A percentile compares a stretch with the other conserved stretches of the same genome.
phyloP scores from a whole-genome alignment of 2,797 vertebrate genomes.

The Tragelaphus eurycerus region DNA sequence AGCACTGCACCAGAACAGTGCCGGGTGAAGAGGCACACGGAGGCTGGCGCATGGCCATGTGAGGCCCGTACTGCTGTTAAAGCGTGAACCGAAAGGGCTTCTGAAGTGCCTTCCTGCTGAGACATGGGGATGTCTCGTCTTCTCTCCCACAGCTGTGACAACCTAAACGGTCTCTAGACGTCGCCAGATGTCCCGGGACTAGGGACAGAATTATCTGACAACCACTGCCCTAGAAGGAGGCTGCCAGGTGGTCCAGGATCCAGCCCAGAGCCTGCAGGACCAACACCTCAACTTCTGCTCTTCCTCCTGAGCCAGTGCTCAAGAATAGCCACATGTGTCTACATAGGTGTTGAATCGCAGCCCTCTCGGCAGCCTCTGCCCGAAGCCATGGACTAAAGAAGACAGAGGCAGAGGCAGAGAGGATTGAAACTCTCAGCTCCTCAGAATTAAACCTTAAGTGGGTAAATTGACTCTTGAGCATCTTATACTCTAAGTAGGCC shows the following conservation, averaged over 20 bases:
- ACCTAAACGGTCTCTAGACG: not conserved
- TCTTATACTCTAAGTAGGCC: not conserved
- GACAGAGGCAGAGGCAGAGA: not conserved
- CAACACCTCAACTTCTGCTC: rapidly evolving
- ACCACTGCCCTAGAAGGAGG: not conserved
- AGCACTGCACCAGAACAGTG: not conserved
- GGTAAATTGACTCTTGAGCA: not conserved
- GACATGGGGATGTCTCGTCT: not conserved
- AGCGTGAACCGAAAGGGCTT: not conserved
- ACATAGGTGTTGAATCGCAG: rapidly evolving
- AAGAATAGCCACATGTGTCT: rapidly evolving
- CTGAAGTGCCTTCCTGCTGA: not conserved
- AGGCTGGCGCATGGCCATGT: not conserved
- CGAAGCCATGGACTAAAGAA: rapidly evolving
- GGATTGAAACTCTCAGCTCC: rapidly evolving
- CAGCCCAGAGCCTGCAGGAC: not conserved
- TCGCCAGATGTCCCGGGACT: rapidly evolving
- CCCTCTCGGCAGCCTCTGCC: not conserved
- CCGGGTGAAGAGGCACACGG: not conserved
- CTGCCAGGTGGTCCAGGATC: rapidly evolving
- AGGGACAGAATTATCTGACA: not conserved
- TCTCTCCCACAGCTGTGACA: not conserved
- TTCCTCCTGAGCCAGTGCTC: no score
- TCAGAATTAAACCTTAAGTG: not conserved
- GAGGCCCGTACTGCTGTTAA: no score